Evolutionary conservation across 1,140 invertebrate species (phyloP).

Genomic region (Drosophila miranda): DNA sequence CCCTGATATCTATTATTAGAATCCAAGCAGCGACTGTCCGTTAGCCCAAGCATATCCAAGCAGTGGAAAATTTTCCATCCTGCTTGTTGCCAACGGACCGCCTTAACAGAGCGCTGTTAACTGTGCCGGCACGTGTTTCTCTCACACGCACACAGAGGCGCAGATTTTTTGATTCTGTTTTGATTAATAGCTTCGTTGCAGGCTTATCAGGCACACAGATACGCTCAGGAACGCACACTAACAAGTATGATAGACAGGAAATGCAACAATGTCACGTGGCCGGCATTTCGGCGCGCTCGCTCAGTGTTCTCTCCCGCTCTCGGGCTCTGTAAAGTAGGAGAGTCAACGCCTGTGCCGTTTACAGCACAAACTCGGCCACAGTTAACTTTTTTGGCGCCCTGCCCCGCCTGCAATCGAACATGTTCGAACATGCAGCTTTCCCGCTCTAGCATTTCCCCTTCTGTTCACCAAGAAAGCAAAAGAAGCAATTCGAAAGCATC

Average conservation of each 20-base stretch:
- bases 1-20: conserved; percentile 52
- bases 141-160: conserved; percentile 55
- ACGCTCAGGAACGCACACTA: conserved; percentile 6
- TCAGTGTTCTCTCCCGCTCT: conserved; percentile 1
- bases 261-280: conserved; percentile 79
- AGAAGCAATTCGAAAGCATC: conserved; percentile 11
- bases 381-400: conserved; percentile 63
- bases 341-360: conserved; percentile 49
- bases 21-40: conserved; percentile 7
- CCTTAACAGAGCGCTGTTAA: conserved; percentile 58
- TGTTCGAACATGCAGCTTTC: conserved; percentile 56
- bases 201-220: conserved; percentile 54
- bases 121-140: conserved; percentile 76
- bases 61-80: conserved; percentile 28
- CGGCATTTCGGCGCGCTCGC: conserved; percentile 42
- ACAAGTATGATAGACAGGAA: conserved; percentile 34
- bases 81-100: conserved; percentile 64
- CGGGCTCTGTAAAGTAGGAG: background rate
- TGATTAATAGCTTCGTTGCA: conserved; percentile 80
- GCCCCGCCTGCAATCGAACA: conserved; percentile 53
- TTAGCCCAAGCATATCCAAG: background rate
- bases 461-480: background rate
- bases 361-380: conserved; percentile 57
- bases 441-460: conserved; percentile 60
- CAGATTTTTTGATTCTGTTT: conserved; percentile 79